A percentile compares a stretch with the other conserved stretches of the same genome.
Conservation (phyloP, 2,888 invertebrate species). For the Archips crataeganus region DNA sequence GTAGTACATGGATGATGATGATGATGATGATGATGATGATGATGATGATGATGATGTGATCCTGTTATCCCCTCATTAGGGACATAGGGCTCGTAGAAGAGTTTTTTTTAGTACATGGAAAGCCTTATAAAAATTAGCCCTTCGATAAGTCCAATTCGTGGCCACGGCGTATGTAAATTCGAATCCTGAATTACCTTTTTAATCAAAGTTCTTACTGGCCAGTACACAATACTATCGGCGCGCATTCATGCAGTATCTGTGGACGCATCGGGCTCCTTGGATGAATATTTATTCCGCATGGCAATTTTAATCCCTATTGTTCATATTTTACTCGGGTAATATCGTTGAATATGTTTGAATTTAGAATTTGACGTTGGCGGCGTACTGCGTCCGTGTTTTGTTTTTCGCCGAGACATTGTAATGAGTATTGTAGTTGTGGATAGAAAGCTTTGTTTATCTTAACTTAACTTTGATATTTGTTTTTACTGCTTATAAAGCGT, state of each 20-base stretch:
- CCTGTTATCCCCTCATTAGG: no score
- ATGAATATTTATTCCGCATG: constrained; percentile 81
- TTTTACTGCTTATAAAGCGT: neutral
- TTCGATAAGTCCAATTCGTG: constrained; percentile 75
- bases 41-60: no score
- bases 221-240: constrained; percentile 78
- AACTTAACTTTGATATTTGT: neutral
- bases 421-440: neutral
- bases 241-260: constrained; percentile 76
- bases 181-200: constrained; percentile 77
- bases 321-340: constrained; percentile 41
- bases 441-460: constrained; percentile 1
- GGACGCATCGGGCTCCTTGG: constrained; percentile 66
- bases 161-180: constrained; percentile 81
- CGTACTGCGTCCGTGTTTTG: constrained; percentile 29
- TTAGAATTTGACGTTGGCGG: constrained; percentile 41
- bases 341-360: constrained; percentile 39
- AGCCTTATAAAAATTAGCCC: constrained; percentile 9
- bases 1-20: neutral
- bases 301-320: constrained; percentile 45
- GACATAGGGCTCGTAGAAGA: no score
- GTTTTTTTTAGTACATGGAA: neutral
- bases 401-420: constrained; percentile 6
- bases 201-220: constrained; percentile 74
- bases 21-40: no score